Conservation (phyloP, 2,113 vertebrate species). For the Syngnathoides biaculeatus region DNA sequence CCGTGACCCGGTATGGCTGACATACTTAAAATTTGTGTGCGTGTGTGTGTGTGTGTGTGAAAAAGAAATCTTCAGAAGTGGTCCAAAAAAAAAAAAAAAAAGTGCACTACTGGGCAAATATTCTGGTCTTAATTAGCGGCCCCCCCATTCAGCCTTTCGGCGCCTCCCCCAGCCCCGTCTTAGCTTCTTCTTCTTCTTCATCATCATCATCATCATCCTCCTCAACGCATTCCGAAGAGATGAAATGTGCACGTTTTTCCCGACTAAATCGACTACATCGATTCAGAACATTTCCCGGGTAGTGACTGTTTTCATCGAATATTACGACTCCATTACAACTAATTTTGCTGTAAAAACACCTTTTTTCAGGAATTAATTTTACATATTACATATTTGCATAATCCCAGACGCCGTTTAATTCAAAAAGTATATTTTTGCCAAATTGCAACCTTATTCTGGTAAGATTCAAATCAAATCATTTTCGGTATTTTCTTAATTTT, state of each 20-base stretch:
- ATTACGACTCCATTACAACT: too few relatives aligned
- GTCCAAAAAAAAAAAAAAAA: too few relatives aligned
- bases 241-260: not conserved
- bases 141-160: not conserved
- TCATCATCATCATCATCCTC: not conserved
- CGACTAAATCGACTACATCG: not conserved
- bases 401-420: too few relatives aligned
- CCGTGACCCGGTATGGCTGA: not conserved
- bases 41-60: not conserved
- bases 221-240: not conserved
- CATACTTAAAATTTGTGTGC: not conserved
- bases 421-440: too few relatives aligned
- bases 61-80: not conserved
- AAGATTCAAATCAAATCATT: too few relatives aligned
- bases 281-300: not conserved
- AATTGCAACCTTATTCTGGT: too few relatives aligned
- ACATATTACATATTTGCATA: too few relatives aligned
- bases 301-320: too few relatives aligned
- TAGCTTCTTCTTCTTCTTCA: not conserved
- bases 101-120: not conserved
- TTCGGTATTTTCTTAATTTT: too few relatives aligned
- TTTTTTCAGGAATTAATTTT: too few relatives aligned
- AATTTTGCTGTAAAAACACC: too few relatives aligned
- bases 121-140: not conserved
- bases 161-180: not conserved